Evolutionary conservation across 1,140 invertebrate species (phyloP), one percentile per base, ranked within the genome.

Genomic region (Muscidifurax raptorellus): DNA sequence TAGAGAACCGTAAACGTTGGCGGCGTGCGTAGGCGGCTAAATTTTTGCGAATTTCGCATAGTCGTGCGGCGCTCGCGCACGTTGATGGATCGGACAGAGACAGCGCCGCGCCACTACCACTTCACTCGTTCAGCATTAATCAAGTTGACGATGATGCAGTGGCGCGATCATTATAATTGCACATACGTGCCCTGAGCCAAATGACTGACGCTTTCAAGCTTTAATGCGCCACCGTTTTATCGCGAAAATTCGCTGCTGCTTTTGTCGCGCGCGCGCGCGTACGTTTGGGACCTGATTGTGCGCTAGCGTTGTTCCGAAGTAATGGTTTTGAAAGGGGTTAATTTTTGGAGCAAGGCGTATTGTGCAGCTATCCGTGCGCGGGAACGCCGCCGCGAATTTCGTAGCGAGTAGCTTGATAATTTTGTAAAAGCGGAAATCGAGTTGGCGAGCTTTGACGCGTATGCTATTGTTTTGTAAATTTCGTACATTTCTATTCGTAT

Each of bases 121-220:
- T 71, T 4, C 25, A n/a, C 67, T 47, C 5, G 40, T 52, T 71
- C 25, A 66, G 36, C 40, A 80, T 80, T 80, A 80, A 80, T 80
- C 79, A 80, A 80, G 67, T 80, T 80, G 40, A 80, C 40, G 67
- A 71, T 80, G 79, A 80, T 80, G 64, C 79, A 71, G 66, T 80
- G n/a, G 78, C n/a, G 0, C 78, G 32, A 80, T 80, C 78, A 66
- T 80, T 78, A 78, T 64, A 69, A 67, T 80, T 80, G 15, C 30
- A 64, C 32, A 40, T 67, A 52, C 32, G 52, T 32, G 71, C 12
- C 27, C 44, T 22, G 22, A 12, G 22, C 18, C 28, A 25, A 59
- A 71, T 71, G 40, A 71, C 67, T 25, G 79, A 71, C 36, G 40
- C 79, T 80, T 78, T 67, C 15, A 15, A 77, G 47, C 28, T 32